phyloP scores from a whole-genome alignment of 2,113 vertebrate genomes.

The Tichodroma muraria region DNA sequence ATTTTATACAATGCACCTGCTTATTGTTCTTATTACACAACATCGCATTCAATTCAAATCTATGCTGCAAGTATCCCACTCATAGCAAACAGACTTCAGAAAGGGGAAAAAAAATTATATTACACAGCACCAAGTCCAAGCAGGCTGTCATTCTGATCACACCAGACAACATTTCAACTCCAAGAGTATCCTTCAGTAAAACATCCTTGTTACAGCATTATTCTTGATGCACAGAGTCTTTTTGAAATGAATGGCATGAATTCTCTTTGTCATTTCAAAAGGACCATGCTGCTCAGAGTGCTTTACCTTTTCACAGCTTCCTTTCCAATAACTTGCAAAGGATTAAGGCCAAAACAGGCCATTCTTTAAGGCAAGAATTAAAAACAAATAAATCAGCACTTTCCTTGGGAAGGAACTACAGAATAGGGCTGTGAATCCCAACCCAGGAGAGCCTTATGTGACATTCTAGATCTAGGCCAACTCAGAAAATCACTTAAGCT shows the following conservation, averaged over 20 bases:
- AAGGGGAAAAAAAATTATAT: background rate
- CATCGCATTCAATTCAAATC: background rate
- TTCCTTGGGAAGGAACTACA: background rate
- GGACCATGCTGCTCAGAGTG: background rate
- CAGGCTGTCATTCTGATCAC: background rate
- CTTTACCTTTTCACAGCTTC: background rate
- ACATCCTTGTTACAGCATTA: background rate
- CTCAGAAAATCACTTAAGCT: constrained; percentile 32
- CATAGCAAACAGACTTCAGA: background rate
- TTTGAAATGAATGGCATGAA: background rate
- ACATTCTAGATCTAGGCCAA: background rate
- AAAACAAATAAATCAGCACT: background rate
- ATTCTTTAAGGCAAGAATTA: background rate
- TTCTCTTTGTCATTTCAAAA: constrained; percentile 3
- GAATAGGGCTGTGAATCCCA: background rate
- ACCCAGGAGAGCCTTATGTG: background rate
- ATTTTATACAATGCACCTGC: background rate
- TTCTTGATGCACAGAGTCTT: background rate
- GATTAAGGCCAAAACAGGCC: background rate
- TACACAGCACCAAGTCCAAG: background rate
- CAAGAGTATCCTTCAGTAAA: background rate
- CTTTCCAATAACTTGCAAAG: background rate
- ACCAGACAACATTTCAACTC: background rate
- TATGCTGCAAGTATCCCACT: background rate
- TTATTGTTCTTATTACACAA: constrained; percentile 20